These are phyloP conservation scores for Cheilosia vernalis DNA, from an alignment of 2,888 invertebrate genomes.

Conservation along the genomic window DNA sequence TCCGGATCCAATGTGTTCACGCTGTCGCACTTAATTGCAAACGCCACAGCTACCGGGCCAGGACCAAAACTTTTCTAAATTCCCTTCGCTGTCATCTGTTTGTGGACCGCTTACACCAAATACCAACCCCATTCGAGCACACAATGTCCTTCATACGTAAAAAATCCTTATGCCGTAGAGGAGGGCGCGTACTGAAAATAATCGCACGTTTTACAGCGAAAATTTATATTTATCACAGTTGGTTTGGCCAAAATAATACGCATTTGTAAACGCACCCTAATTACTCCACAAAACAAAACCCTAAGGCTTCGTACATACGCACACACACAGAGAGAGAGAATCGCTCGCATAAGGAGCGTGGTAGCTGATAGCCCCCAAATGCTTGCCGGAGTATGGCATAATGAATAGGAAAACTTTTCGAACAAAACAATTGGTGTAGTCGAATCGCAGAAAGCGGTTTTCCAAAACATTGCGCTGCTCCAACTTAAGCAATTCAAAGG, in stretches of 20 bases:
- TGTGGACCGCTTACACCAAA: background rate
- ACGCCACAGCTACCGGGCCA: slow-evolving; percentile 29
- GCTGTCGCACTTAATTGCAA: slow-evolving; percentile 65
- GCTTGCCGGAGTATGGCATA: slow-evolving; percentile 57
- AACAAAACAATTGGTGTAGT: slow-evolving; percentile 60
- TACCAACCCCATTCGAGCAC: background rate
- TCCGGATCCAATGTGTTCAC: slow-evolving; percentile 47
- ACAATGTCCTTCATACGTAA: background rate
- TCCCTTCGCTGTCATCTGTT: slow-evolving; percentile 26
- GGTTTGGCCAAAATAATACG: slow-evolving; percentile 70
- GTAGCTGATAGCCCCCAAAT: slow-evolving; percentile 23
- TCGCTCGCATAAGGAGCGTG: background rate
- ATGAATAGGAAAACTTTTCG: slow-evolving; percentile 71
- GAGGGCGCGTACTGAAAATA: slow-evolving; percentile 31
- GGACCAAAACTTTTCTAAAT: slow-evolving; percentile 34
- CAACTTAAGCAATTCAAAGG: slow-evolving; percentile 59
- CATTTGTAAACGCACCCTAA: slow-evolving; percentile 75
- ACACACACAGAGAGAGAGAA: background rate
- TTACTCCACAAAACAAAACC: slow-evolving; percentile 72
- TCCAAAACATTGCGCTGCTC: slow-evolving; percentile 35
- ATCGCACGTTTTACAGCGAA: slow-evolving; percentile 69
- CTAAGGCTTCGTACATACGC: slow-evolving; percentile 30
- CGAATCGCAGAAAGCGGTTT: slow-evolving; percentile 64
- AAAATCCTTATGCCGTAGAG: background rate
- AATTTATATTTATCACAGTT: slow-evolving; percentile 73